A percentile compares a stretch with the other conserved stretches of the same genome.
phyloP scores from a whole-genome alignment of 2,113 vertebrate genomes.

The Grallaria varia region DNA sequence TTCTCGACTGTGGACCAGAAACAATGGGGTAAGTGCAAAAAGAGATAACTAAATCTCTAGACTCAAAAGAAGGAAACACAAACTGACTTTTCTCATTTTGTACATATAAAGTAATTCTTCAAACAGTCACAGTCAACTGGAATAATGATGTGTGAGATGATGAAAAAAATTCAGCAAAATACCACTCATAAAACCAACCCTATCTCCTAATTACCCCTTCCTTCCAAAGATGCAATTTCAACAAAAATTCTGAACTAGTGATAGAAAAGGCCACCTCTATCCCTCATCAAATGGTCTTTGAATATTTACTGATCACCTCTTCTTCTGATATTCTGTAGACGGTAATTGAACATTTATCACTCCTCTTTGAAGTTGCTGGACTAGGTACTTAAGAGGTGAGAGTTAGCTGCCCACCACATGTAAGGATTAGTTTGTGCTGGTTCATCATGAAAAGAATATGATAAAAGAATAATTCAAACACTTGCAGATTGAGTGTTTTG shows the following conservation, averaged over 20 bases:
- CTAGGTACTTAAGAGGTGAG: background rate
- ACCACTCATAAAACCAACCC: background rate
- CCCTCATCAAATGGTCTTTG: background rate
- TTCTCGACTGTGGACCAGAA: background rate
- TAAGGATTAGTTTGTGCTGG: background rate
- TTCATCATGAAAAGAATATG: background rate
- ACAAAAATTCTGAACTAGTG: background rate
- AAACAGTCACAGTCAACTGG: background rate
- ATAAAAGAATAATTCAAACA: background rate
- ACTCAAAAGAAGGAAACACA: background rate
- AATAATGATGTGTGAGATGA: background rate
- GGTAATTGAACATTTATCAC: background rate
- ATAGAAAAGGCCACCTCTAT: background rate
- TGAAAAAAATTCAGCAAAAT: background rate
- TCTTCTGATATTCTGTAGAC: background rate
- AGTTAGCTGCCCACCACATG: accelerated
- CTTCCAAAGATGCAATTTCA: background rate
- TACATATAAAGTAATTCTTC: background rate
- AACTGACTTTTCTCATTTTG: background rate
- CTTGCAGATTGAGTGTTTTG: background rate
- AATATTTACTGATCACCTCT: background rate
- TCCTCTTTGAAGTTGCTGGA: background rate
- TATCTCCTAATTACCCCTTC: background rate
- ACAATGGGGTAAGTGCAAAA: background rate
- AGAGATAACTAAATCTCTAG: background rate